Evolutionary conservation across 1,140 invertebrate species (phyloP).

Genomic region (Anthonomus grandis): DNA sequence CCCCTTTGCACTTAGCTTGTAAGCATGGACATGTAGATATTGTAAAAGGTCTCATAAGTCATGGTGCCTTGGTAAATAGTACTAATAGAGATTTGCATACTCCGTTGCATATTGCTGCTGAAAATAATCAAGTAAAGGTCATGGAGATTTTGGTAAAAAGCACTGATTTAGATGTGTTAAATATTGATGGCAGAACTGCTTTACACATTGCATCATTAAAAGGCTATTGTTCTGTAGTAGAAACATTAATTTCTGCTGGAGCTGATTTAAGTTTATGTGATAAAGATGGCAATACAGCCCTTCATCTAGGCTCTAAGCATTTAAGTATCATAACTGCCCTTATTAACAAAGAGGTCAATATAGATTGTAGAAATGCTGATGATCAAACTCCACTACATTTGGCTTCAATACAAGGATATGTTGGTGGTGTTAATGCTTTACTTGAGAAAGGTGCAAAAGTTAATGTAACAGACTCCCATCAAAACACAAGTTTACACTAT

Average conservation of each 20-base stretch:
- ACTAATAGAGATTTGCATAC: not conserved
- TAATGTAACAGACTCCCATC: not conserved
- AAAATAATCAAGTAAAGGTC: not conserved
- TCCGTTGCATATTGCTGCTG: not conserved
- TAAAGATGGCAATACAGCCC: not conserved
- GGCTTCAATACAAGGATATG: not conserved
- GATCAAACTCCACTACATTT: not conserved
- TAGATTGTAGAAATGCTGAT: not conserved
- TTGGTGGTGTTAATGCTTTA: not conserved
- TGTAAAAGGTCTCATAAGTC: not conserved
- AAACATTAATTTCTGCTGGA: not conserved
- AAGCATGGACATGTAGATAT: not conserved
- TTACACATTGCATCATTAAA: not conserved
- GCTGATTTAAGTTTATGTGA: not conserved
- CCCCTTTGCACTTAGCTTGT: not conserved
- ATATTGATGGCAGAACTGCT: not conserved
- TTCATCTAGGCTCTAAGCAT: not conserved
- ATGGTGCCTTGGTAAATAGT: not conserved
- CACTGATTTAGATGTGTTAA: not conserved
- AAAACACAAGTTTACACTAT: not conserved
- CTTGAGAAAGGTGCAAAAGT: not conserved
- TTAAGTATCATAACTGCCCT: not conserved
- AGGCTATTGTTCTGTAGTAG: not conserved
- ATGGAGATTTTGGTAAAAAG: not conserved
- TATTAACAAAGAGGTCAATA: not conserved